A percentile compares a stretch with the other conserved stretches of the same genome.
phyloP scores from a whole-genome alignment of 2,888 invertebrate species.

The Platyscelio sp. region DNA sequence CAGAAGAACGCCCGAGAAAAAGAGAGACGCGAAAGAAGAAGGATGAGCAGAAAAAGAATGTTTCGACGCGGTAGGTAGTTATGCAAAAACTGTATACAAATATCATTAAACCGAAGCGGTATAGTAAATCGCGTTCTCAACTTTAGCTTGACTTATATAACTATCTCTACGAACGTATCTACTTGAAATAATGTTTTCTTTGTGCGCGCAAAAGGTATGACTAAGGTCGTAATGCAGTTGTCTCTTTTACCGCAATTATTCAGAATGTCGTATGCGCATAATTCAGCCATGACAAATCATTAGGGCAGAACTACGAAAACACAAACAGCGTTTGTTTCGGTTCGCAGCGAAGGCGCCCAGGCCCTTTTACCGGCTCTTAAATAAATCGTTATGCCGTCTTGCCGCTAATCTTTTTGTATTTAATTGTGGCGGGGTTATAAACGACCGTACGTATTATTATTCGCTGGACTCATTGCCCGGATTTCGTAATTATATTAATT shows the following conservation, averaged over 20 bases:
- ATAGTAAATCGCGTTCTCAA: conserved; percentile 19
- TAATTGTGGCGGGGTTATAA: no score
- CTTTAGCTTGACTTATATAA: conserved; percentile 50
- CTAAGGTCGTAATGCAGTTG: conserved; percentile 52
- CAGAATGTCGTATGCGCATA: conserved; percentile 48
- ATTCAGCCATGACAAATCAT: conserved; percentile 59
- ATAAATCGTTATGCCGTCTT: no score
- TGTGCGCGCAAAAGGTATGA: conserved; percentile 59
- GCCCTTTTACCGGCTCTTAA: no score
- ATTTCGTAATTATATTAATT: no score
- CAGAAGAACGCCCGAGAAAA: conserved; percentile 9
- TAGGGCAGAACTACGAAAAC: conserved; percentile 39
- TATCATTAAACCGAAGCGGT: conserved; percentile 21
- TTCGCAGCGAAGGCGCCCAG: no score
- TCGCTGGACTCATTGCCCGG: no score
- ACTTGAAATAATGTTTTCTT: conserved; percentile 60
- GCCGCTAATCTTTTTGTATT: background rate
- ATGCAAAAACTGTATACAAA: conserved; percentile 45
- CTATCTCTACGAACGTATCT: conserved; percentile 64
- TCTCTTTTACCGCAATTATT: conserved; percentile 56
- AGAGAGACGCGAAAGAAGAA: conserved; percentile 2
- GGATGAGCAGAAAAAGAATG: background rate
- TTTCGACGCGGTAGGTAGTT: background rate
- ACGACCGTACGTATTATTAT: no score
- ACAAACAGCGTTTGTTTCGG: conserved; percentile 26